phyloP scores from a whole-genome alignment of 2,888 invertebrate genomes.

The Drosophila histrio region DNA sequence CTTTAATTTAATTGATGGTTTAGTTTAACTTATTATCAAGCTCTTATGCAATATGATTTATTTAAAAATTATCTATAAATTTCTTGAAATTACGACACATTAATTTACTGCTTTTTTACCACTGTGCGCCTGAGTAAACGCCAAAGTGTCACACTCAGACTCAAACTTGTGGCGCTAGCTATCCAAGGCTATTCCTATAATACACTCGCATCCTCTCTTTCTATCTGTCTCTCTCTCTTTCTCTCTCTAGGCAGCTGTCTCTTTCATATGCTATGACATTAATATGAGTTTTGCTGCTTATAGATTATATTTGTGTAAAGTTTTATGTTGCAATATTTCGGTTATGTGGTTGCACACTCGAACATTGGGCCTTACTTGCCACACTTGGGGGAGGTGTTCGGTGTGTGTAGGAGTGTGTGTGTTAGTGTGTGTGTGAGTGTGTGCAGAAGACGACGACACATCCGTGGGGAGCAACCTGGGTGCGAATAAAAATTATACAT shows the following conservation, averaged over 20 bases:
- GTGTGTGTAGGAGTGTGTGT: background rate
- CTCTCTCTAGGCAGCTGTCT: conserved; percentile 21
- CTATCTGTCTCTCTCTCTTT: conserved; percentile 1
- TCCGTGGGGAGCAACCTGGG: conserved; percentile 82
- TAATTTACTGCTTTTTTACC: conserved; percentile 15
- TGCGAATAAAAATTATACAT: conserved; percentile 84
- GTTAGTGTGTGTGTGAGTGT: conserved; percentile 9
- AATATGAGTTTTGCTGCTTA: conserved; percentile 80
- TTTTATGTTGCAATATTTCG: conserved; percentile 81
- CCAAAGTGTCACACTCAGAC: conserved; percentile 55
- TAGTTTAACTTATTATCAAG: background rate
- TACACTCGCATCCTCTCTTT: conserved; percentile 17
- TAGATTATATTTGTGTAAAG: conserved; percentile 81
- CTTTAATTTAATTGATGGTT: no score
- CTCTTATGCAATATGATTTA: no score
- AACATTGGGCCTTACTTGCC: conserved; percentile 12
- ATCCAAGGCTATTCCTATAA: conserved; percentile 54
- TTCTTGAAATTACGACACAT: background rate
- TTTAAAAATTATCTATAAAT: background rate
- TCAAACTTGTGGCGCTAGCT: conserved; percentile 49
- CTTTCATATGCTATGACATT: conserved; percentile 65
- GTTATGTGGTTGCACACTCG: conserved; percentile 52
- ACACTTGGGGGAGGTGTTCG: background rate
- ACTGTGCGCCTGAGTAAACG: conserved; percentile 45
- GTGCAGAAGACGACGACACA: conserved; percentile 62